phyloP scores from a whole-genome alignment of 1,140 invertebrate species.

The Hyposmocoma kahamanoa region DNA sequence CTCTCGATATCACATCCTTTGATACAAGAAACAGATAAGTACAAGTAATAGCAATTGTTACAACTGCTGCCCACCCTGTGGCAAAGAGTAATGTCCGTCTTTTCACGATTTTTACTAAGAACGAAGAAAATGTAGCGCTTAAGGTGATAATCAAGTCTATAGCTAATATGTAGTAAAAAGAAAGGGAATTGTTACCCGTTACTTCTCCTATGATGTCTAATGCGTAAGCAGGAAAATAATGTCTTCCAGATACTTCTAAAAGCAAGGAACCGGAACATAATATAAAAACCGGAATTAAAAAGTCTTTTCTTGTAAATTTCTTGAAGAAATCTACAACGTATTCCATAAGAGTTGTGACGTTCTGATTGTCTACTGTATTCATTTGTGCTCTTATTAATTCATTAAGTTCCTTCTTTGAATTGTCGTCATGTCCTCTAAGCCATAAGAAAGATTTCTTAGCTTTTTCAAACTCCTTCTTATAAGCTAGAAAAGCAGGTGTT shows the following conservation, averaged over 20 bases:
- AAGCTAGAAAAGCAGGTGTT: slow-evolving; percentile 35
- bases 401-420: slow-evolving; percentile 25
- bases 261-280: slow-evolving; percentile 20
- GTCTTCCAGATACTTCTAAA: slow-evolving; percentile 30
- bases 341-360: background rate
- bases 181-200: background rate
- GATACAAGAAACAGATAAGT: background rate
- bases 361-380: background rate
- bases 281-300: slow-evolving; percentile 29
- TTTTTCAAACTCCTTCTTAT: slow-evolving; percentile 30
- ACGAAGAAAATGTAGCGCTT: background rate
- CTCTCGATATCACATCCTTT: background rate
- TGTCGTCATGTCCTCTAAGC: slow-evolving; percentile 31
- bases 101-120: background rate
- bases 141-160: background rate
- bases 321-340: background rate
- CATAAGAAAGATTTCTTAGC: slow-evolving; percentile 30
- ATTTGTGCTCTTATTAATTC: slow-evolving; percentile 29
- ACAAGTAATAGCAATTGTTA: background rate
- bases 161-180: background rate
- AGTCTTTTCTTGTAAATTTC: slow-evolving; percentile 19
- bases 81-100: background rate
- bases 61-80: background rate
- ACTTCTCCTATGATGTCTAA: slow-evolving; percentile 33
- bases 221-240: slow-evolving; percentile 29